phyloP scores from a whole-genome alignment of 2,797 vertebrate genomes.

The Anguilla obscura region DNA sequence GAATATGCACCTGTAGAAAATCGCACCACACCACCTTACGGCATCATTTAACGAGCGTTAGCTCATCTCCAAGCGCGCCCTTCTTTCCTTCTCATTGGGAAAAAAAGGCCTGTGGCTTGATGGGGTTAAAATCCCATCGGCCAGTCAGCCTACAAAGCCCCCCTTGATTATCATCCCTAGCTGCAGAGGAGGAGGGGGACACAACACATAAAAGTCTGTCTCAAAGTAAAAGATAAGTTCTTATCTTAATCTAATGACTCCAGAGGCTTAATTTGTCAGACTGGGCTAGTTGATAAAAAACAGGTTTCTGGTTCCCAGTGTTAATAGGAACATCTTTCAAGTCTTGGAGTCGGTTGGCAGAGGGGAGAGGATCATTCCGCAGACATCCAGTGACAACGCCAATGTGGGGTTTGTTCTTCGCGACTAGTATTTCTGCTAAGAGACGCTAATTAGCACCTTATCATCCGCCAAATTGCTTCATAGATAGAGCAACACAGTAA shows the following conservation, averaged over 20 bases:
- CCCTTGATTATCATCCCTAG: constrained; percentile 88
- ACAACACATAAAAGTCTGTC: constrained; percentile 93
- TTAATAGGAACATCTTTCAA: constrained; percentile 88
- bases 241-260: constrained; percentile 99
- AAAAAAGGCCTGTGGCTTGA: constrained; percentile 63
- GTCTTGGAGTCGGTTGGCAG: constrained; percentile 78
- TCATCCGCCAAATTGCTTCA: constrained; percentile 73
- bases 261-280: constrained; percentile 95
- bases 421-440: constrained; percentile 68
- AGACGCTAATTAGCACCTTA: constrained; percentile 80
- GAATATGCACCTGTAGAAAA: constrained; percentile 61
- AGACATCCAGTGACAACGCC: constrained; percentile 79
- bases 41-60: constrained; percentile 65
- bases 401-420: constrained; percentile 80
- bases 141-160: constrained; percentile 70
- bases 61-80: constrained; percentile 62
- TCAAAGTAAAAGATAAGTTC: constrained; percentile 91
- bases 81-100: constrained; percentile 62
- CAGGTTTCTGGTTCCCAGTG: constrained; percentile 83
- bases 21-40: constrained; percentile 39
- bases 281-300: constrained; percentile 85
- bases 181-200: constrained; percentile 63
- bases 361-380: constrained; percentile 76
- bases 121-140: constrained; percentile 73
- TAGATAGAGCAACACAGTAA: constrained; percentile 58